phyloP scores from a whole-genome alignment of 2,797 vertebrate genomes.

The Arctocebus calabarensis region DNA sequence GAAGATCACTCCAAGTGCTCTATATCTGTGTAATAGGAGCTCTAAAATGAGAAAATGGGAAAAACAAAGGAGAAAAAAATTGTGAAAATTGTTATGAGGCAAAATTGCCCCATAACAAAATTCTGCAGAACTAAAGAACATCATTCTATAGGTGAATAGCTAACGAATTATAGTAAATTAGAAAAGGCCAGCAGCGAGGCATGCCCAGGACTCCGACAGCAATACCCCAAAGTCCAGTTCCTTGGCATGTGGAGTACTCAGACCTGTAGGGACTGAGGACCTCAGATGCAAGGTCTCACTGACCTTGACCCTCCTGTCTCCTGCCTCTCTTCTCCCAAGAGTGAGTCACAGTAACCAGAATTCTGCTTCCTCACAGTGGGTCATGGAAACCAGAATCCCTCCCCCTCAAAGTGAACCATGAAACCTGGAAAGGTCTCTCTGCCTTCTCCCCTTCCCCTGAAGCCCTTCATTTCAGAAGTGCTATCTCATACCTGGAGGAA shows the following conservation, averaged over 20 bases:
- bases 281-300: not conserved
- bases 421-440: not conserved
- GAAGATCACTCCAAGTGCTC: not conserved
- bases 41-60: not conserved
- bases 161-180: not conserved
- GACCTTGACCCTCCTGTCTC: not conserved
- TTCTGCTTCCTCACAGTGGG: not conserved
- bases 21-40: not conserved
- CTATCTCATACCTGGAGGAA: not conserved
- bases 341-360: not conserved
- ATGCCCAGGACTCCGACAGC: not conserved
- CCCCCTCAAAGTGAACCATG: not conserved
- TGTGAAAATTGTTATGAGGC: not conserved
- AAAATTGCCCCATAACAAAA: constrained; percentile 17
- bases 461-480: not conserved
- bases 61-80: not conserved
- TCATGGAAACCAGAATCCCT: not conserved
- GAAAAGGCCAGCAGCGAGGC: not conserved
- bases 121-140: constrained; percentile 8
- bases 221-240: not conserved
- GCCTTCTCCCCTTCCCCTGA: not conserved
- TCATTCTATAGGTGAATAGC: not conserved
- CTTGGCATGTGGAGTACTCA: not conserved
- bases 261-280: not conserved
- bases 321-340: not conserved